Evolutionary conservation across 2,888 invertebrate genomes (phyloP).

Genomic region (Atrina japonica): DNA sequence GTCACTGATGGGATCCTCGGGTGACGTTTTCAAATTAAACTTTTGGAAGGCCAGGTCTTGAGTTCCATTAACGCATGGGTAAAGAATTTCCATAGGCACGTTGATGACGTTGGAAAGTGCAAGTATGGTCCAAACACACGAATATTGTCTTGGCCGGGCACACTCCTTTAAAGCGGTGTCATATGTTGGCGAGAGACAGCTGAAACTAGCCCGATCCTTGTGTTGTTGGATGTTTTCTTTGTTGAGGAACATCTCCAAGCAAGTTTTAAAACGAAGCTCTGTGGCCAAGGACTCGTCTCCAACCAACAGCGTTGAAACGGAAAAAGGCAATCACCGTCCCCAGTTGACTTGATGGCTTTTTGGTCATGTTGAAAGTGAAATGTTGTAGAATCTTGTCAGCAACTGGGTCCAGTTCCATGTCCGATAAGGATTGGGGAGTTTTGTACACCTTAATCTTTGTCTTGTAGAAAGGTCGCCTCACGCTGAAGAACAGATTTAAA

Average conservation of each 20-base stretch:
- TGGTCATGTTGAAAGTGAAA: not conserved
- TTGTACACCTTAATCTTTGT: not conserved
- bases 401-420: constrained; percentile 3
- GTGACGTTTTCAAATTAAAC: no score
- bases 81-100: no score
- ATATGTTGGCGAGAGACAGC: no score
- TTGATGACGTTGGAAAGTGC: no score
- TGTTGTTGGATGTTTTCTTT: no score
- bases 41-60: no score
- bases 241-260: constrained; percentile 1
- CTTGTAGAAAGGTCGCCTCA: constrained; percentile 7
- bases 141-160: no score
- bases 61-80: no score
- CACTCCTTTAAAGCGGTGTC: no score
- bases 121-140: no score
- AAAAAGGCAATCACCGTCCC: constrained; percentile 2
- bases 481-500: constrained; percentile 1
- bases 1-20: no score
- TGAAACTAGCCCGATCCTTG: no score
- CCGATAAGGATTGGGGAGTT: constrained; percentile 4
- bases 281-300: constrained; percentile 5
- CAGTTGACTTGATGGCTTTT: not conserved
- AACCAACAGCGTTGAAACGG: not conserved
- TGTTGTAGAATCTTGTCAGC: constrained; percentile 4
- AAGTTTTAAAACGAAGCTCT: not conserved